Evolutionary conservation across 1,140 invertebrate species (phyloP), one percentile per base, ranked within the genome.

Genomic region (Ips typographus): DNA sequence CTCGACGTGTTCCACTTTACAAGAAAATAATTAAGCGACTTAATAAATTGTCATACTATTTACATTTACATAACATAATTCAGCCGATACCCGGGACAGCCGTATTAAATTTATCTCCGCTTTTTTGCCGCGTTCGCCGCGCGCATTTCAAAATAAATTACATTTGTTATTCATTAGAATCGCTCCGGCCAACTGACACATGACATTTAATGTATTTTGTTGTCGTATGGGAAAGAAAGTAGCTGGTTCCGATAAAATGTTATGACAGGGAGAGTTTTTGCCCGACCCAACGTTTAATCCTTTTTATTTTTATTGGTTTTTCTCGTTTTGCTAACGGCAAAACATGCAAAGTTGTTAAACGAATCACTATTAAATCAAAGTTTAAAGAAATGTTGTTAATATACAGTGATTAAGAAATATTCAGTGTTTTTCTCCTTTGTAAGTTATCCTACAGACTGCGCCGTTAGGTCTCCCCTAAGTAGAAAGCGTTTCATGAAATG

Each of bases 21-120:
- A 59, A 59, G 57, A 59, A 59, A 59, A n/a, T 40, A 59, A 40
- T 59, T 40, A 42, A 38, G 57, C 57, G 57, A 59, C 57, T 64
- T 39, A 64, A 64, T 64, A 64, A 64, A 64, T 64, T 55, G 62
- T 64, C 59, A 61, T 36, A 61, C 43, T 61, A 64, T 64, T 64
- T 64, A 64, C 62, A 64, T 64, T 53, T 64, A 64, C 62, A 64
- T 64, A 64, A 64, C 49, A 64, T 64, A 64, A 64, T 64, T 64
- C 49, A 64, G 49, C 62, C 49, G 49, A 64, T 55, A 55, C 55
- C 49, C 49, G 53, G 22, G 62, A 64, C 62, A 64, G 51, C 5
- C 62, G 36, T 64, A 55, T 64, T 64, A 64, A 64, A 64, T 55
- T 64, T 53, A 64, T 64, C 62, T 64, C 43, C 37, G 44, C 42